Base-by-base conservation (phyloP, 2,113 vertebrate genomes). In the Zosterops pallidus region DNA sequence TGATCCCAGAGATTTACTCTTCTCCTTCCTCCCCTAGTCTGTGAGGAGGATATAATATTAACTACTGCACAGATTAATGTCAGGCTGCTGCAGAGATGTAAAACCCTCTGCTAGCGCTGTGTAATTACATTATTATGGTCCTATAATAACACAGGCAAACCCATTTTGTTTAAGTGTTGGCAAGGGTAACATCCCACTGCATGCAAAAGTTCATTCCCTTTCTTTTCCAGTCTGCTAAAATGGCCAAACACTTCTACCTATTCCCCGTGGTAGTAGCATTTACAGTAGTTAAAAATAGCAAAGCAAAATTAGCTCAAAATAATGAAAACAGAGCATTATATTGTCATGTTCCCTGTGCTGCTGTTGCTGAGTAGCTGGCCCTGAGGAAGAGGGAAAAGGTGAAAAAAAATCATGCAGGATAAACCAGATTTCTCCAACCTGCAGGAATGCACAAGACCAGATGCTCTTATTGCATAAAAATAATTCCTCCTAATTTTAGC, bases 61-160 rank as follows among this genome's bases (percentile, higher is more conserved):
- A 59, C 85, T 69, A 37, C 79, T 42, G 57, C 70, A 11, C 67
- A 85, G 74, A 92, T 94, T 83, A 80, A 88, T 68, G 82, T 95
- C 87, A 95, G 50, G 46, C 56, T 87, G 56, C 79, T 88, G 79
- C 85, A 90, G 79, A 59, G 64, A 95, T 44, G 82, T 92, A 90
- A 96, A 96, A 80, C 76, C 26, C 92, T 94, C 75, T 37, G 24
- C 85, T 86, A n/a, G 50, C 63, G 74, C 85, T 68, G 60, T 4
- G 16, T 95, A 90, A 95, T 94, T 94, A 96, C 78, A 82, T 91
- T 92, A 96, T 97, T 96, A 95, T 65, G 86, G 81, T 76, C 78
- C 90, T 94, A 13, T 31, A 96, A 97, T 80, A 96, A 95, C 95
- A 95, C 67, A 94, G 89, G 85, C 92, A 86, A 96, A 90, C 50